Evolutionary conservation across 2,113 vertebrate species (phyloP), one percentile per base, ranked within the genome.

Genomic region (Tragulus kanchil): DNA sequence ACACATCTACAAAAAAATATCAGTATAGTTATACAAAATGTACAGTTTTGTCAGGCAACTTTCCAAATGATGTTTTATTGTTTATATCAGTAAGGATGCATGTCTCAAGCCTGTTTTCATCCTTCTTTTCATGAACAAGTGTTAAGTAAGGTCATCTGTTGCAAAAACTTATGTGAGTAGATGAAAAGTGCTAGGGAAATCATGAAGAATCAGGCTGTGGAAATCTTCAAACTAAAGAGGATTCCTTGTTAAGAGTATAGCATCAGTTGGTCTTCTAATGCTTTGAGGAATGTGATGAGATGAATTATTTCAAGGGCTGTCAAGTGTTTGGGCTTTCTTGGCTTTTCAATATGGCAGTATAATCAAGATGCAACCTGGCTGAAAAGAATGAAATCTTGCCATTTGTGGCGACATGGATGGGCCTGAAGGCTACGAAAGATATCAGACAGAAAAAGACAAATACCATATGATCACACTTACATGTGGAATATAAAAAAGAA

Each of bases 51-150:
- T 85, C 12, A 75, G 69, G 23, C 13, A 71, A 59, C 2, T 71
- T 94, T 93, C 65, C 73, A 61, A 85, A 71, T 58, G 75, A 79
- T 17, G 36, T 75, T 93, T 88, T 85, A 50, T 71, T 56, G 67
- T 69, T 58, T 77, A 26, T 54, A 17, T 7, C 26, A 45, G 91
- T 58, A 84, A 64, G 8, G 73, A 45, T 50, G 11, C 15, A 71
- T 86, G 48, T 78, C 19, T 94, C 45, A 62, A 52, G 61, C 6
- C 3, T 59, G n/a, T 9, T 65, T 19, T 28, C 67, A 10, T 21
- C 31, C 13, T 59, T n/a, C 52, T 59, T 91, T 31, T 59, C 82
- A 31, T 89, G 12, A 52, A 52, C 36, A 65, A 31, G 6, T 5
- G 31, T 69, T 65, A 92, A 95, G 12, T 21, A 75, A 67, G 8